Evolutionary conservation across 2,113 vertebrate genomes (phyloP).

Genomic region (Centrocercus urophasianus): DNA sequence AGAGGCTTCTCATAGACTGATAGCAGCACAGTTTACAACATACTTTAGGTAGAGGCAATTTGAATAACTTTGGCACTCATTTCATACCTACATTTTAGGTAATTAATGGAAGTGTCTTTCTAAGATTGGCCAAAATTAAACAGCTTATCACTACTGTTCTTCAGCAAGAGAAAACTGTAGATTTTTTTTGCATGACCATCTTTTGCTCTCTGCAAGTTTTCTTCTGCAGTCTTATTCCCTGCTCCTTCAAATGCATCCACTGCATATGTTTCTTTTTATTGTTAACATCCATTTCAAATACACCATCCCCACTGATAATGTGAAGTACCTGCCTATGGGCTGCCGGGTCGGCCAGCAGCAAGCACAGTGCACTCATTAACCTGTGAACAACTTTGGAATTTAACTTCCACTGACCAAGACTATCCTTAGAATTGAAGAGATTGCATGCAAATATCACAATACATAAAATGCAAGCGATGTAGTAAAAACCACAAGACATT

Average conservation of each 20-base stretch:
- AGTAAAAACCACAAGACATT: background rate
- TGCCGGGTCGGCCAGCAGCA: background rate
- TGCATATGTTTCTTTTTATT: background rate
- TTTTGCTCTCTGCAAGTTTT: background rate
- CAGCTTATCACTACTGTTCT: background rate
- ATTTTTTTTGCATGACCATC: background rate
- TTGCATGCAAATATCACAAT: background rate
- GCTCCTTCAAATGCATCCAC: background rate
- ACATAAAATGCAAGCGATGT: background rate
- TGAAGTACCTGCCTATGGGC: background rate
- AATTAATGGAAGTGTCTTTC: background rate
- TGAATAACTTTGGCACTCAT: background rate
- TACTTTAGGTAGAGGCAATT: background rate
- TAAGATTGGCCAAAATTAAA: background rate
- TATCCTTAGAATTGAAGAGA: background rate
- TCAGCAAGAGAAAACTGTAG: background rate
- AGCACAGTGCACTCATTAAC: slow-evolving; percentile 16
- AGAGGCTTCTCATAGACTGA: background rate
- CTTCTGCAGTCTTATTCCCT: background rate
- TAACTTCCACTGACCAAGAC: background rate
- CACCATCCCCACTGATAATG: background rate
- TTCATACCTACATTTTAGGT: background rate
- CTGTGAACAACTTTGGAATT: background rate
- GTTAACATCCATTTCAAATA: background rate
- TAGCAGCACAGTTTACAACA: background rate